These are phyloP conservation scores for Leucophenga varia DNA, from an alignment of 1,140 invertebrate genomes.

Conservation along the genomic window DNA sequence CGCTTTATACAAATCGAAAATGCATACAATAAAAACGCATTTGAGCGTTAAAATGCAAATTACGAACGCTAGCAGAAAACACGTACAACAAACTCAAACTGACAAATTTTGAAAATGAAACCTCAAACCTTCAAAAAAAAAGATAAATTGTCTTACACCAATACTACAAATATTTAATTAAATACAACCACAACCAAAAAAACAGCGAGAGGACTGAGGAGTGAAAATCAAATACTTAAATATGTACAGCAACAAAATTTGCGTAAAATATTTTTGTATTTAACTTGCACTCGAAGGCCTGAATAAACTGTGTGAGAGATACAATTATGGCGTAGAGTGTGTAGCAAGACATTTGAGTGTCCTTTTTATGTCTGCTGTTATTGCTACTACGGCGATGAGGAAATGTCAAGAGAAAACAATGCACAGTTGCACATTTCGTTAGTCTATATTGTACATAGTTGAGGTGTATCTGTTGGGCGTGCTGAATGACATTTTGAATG, in stretches of 20 bases:
- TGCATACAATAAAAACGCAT: slow-evolving; percentile 42
- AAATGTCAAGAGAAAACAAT: not conserved
- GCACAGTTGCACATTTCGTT: slow-evolving; percentile 43
- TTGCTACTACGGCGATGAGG: too few species aligned
- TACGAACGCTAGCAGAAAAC: slow-evolving; percentile 37
- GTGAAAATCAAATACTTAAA: too few species aligned
- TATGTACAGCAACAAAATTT: slow-evolving; percentile 30
- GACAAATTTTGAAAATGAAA: not conserved
- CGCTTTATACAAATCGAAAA: slow-evolving; percentile 25
- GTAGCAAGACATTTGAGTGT: slow-evolving; percentile 33
- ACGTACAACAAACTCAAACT: not conserved
- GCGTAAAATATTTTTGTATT: slow-evolving; percentile 52
- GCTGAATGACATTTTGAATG: slow-evolving; percentile 43
- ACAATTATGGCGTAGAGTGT: slow-evolving; percentile 28
- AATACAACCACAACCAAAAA: slow-evolving; percentile 14
- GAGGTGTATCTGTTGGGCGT: not conserved
- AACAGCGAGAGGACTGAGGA: too few species aligned
- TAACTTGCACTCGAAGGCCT: slow-evolving; percentile 52
- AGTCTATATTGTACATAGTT: too few species aligned
- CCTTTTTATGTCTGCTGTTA: too few species aligned
- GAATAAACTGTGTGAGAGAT: slow-evolving; percentile 43
- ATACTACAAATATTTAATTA: slow-evolving; percentile 1
- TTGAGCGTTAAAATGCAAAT: slow-evolving; percentile 52
- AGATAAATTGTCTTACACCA: slow-evolving; percentile 1
- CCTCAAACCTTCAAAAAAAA: not conserved